Base-by-base conservation (phyloP, 2,888 invertebrate genomes). In the Lasioglossum malachurum region DNA sequence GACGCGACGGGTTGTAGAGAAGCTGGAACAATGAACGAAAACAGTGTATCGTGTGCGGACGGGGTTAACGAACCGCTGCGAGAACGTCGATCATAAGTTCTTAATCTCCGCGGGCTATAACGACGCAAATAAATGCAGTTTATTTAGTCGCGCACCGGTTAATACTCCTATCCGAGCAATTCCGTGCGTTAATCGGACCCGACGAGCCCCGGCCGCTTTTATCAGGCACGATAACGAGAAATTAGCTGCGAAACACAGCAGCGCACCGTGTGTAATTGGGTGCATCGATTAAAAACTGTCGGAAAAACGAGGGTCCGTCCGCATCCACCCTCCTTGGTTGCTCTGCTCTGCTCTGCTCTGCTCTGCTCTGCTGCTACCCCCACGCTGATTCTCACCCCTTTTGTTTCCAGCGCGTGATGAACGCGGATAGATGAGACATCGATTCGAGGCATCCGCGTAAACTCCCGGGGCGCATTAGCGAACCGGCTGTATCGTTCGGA, bases 191-290 rank as follows among this genome's bases (percentile, higher is more conserved):
- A 87, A 84, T 78, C 86, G 86, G 14, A 75, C 27, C 75, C 69
- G 49, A 80, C 53, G 23, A 31, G 31, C 57, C 71, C 53, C 31
- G 75, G 60, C 74, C 67, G 87, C 82, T 84, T 85, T 84, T 85
- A 87, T 82, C 78, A 80, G n/a, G 53, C 7, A 72, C 82, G 83
- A 83, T 86, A 92, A 91, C 81, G 88, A 85, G 80, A 90, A 90
- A 91, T 92, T 89, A 88, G 78, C 76, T 86, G 67, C 64, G 85
- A 84, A 89, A 81, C 74, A 84, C 53, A 53, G 38, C 64, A 75
- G 75, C 60, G 75, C 74, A 57, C 44, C 14, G 73, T 60, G 84
- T 78, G 88, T 87, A 88, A 90, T 85, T 88, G 84, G 80, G 75
- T 67, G 84, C 73, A 88, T 81, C 82, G 86, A 88, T 89, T 82